phyloP scores from a whole-genome alignment of 1,140 invertebrate genomes.

The Harpegnathos saltator region DNA sequence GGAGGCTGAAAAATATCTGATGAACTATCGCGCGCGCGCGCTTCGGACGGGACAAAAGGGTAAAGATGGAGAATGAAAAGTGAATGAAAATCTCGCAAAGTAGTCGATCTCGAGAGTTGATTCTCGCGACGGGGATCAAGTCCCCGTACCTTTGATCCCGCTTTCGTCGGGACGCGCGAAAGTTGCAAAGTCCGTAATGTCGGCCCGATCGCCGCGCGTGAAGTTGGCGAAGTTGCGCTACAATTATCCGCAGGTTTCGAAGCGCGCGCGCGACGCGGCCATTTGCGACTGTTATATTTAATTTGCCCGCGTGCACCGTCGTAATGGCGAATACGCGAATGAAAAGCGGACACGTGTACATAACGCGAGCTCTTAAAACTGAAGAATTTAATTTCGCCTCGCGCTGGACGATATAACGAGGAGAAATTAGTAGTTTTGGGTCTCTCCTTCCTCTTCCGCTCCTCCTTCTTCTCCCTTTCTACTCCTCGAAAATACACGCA shows the following conservation, averaged over 20 bases:
- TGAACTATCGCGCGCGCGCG: no score
- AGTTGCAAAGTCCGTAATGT: background rate
- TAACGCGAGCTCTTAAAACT: constrained; percentile 43
- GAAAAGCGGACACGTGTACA: constrained; percentile 39
- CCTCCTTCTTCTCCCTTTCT: no score
- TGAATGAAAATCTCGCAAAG: no score
- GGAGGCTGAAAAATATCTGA: no score
- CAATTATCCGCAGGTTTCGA: constrained; percentile 24
- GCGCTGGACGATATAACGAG: constrained; percentile 45
- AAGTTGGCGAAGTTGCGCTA: background rate
- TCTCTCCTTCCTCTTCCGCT: background rate
- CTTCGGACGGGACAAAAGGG: no score
- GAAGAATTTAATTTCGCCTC: constrained; percentile 55
- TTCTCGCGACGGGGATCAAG: background rate
- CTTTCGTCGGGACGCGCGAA: background rate
- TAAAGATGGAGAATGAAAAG: no score
- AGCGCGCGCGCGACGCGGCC: constrained; percentile 22
- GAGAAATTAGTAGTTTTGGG: constrained; percentile 51
- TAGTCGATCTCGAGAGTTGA: no score
- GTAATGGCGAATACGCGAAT: constrained; percentile 34
- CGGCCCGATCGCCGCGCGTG: background rate
- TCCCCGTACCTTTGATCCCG: background rate
- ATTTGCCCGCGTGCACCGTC: constrained; percentile 32
- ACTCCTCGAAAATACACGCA: constrained; percentile 22
- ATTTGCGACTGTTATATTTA: constrained; percentile 53